phyloP scores from a whole-genome alignment of 2,888 invertebrate species.

The Cabera pusaria region DNA sequence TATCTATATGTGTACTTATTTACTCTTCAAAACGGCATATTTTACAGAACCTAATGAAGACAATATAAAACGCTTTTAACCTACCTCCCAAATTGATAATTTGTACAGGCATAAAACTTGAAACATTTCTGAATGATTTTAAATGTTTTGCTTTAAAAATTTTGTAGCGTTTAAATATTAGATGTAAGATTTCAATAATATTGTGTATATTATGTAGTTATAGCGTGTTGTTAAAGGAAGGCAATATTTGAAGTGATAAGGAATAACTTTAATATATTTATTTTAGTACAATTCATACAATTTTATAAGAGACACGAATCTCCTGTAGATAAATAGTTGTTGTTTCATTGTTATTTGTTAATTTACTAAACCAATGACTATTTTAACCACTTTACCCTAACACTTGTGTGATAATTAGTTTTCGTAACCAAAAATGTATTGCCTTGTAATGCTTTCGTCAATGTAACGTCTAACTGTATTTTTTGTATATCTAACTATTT shows the following conservation, averaged over 20 bases:
- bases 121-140: slow-evolving; percentile 9
- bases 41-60: no score
- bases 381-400: slow-evolving; percentile 8
- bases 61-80: no score
- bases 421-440: slow-evolving; percentile 24
- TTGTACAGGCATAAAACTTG: no score
- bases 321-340: slow-evolving; percentile 22
- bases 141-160: slow-evolving; percentile 60
- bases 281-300: slow-evolving; percentile 41
- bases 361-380: slow-evolving; percentile 31
- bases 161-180: slow-evolving; percentile 49
- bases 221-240: slow-evolving; percentile 32
- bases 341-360: slow-evolving; percentile 18
- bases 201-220: slow-evolving; percentile 43
- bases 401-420: slow-evolving; percentile 20
- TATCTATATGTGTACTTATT: no score
- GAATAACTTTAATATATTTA: slow-evolving; percentile 42
- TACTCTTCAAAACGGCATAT: no score
- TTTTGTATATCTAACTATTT: slow-evolving; percentile 17
- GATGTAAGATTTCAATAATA: slow-evolving; percentile 41
- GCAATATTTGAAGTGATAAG: slow-evolving; percentile 47
- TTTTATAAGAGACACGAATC: slow-evolving; percentile 32
- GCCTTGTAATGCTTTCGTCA: slow-evolving; percentile 24
- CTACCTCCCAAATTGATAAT: no score
- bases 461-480: slow-evolving; percentile 15